A percentile compares a stretch with the other conserved stretches of the same genome.
These are phyloP conservation scores for Ormia ochracea DNA, from an alignment of 2,888 invertebrate species.

Conservation along the genomic window DNA sequence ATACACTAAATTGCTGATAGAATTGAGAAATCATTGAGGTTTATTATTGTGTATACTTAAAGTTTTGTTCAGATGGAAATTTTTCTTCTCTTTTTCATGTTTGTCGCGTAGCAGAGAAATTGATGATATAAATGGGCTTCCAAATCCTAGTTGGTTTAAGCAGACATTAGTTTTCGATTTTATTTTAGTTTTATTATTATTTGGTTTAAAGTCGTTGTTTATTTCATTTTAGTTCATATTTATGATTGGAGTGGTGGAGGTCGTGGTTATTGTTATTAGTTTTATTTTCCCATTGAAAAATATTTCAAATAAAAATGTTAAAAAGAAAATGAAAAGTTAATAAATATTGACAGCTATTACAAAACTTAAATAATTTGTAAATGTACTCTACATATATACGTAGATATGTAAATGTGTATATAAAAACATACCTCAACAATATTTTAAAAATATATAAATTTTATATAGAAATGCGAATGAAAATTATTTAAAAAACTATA, in stretches of 20 bases:
- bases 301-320: conserved; percentile 42
- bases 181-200: conserved; percentile 18
- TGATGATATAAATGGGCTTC: conserved; percentile 75
- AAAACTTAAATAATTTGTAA: conserved; percentile 16
- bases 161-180: conserved; percentile 25
- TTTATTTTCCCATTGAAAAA: conserved; percentile 25
- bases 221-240: conserved; percentile 27
- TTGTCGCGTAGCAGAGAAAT: conserved; percentile 75
- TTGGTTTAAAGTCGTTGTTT: conserved; percentile 49
- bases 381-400: neutral
- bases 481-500: neutral
- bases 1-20: conserved; percentile 52
- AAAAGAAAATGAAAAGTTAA: conserved; percentile 44
- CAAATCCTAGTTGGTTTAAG: conserved; percentile 72
- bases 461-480: neutral
- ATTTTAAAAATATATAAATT: neutral
- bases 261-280: conserved; percentile 43
- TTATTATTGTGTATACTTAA: conserved; percentile 72
- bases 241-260: conserved; percentile 34
- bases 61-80: conserved; percentile 76
- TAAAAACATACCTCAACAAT: no score
- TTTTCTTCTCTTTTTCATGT: conserved; percentile 75
- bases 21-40: conserved; percentile 50
- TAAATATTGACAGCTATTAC: conserved; percentile 42
- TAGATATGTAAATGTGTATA: neutral